Evolutionary conservation across 2,888 invertebrate genomes (phyloP), one percentile per base, ranked within the genome.

Genomic region (Cantharis lateralis): DNA sequence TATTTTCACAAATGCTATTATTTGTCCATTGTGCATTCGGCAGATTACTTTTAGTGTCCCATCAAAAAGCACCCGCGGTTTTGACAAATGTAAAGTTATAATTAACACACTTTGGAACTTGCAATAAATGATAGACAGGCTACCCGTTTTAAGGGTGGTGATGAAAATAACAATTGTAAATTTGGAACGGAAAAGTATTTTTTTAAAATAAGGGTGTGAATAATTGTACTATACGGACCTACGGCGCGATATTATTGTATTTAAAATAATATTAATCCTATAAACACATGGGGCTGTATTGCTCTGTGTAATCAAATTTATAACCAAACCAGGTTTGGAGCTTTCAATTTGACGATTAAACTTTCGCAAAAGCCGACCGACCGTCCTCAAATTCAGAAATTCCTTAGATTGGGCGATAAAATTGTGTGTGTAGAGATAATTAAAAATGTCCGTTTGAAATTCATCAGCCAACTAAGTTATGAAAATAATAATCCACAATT

Each of bases 31-130:
- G 48, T 48, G 48, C n/a, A 48, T n/a, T n/a, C n/a, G 72, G 68
- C 16, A n/a, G 5, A 68, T 15, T 24, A 15, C 11, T 62, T 77
- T 61, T 48, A 71, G 66, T 74, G 18, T 64, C 20, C 63, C 18
- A 64, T 66, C 32, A 79, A 72, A 78, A 79, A 76, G 61, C 83
- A 82, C 86, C 85, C 85, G 84, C 79, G 83, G 84, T 84, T 83
- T 84, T 74, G 77, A 80, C 82, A 83, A 83, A 80, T 81, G 81
- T 80, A 80, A 80, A 79, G 81, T 82, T 83, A 82, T 85, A 85
- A 87, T 87, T 86, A 87, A 84, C 86, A 83, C 86, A 84, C 85
- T 84, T 85, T 83, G 83, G 81, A 82, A 82, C 80, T 82, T 81
- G 77, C n/a, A n/a, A 73, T 81, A 83, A 85, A 83, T 84, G 83